Conservation (phyloP, 2,888 invertebrate species). For the Galerucella pusilla region DNA sequence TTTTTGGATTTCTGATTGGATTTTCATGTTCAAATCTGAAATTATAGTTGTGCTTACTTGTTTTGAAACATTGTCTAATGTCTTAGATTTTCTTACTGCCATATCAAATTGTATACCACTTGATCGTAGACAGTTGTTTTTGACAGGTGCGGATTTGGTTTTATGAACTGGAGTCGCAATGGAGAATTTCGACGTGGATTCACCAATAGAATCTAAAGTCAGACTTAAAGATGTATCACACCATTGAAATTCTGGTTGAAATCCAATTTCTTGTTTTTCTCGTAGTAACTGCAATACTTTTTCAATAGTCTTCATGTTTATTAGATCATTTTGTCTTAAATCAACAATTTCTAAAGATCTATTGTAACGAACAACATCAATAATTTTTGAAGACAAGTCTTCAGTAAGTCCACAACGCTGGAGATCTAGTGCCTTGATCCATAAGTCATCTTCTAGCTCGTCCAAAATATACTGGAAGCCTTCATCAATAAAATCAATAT, state of each 20-base stretch:
- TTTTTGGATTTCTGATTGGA: slow-evolving; percentile 72
- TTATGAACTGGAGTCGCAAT: slow-evolving; percentile 49
- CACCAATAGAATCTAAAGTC: slow-evolving; percentile 51
- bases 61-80: slow-evolving; percentile 46
- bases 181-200: slow-evolving; percentile 50
- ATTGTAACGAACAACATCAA: slow-evolving; percentile 74
- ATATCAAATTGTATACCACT: slow-evolving; percentile 20
- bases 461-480: slow-evolving; percentile 74
- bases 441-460: slow-evolving; percentile 80
- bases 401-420: slow-evolving; percentile 81
- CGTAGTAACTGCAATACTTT: slow-evolving; percentile 59
- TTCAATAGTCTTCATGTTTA: slow-evolving; percentile 55
- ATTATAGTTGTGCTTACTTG: slow-evolving; percentile 45
- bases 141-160: slow-evolving; percentile 56
- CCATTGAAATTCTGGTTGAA: slow-evolving; percentile 61
- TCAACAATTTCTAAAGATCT: slow-evolving; percentile 77
- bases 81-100: slow-evolving; percentile 48
- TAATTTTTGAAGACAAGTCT: slow-evolving; percentile 67
- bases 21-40: slow-evolving; percentile 68
- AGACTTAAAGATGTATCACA: slow-evolving; percentile 55
- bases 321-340: slow-evolving; percentile 70
- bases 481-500: slow-evolving; percentile 74
- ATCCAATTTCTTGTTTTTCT: slow-evolving; percentile 55
- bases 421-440: slow-evolving; percentile 83
- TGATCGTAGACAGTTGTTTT: slow-evolving; percentile 35